These are phyloP conservation scores for Montipora efflorescens DNA, from an alignment of 64 coral and sea anemone species.

Conservation along the genomic window DNA sequence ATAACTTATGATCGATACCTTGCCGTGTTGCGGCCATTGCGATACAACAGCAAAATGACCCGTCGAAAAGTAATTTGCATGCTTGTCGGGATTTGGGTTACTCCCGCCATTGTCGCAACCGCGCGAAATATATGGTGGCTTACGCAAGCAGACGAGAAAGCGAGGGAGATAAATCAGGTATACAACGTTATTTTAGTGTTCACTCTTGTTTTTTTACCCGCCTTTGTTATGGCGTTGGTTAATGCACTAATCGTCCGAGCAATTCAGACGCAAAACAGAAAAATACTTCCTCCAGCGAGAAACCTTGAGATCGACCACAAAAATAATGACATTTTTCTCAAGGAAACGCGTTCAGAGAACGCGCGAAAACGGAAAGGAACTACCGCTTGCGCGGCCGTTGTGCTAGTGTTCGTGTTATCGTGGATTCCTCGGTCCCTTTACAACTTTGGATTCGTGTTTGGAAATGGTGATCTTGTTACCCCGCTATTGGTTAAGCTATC, in stretches of 20 bases:
- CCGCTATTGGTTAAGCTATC: conserved; percentile 64
- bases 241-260: conserved; percentile 12
- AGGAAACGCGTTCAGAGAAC: not conserved
- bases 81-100: not conserved
- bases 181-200: conserved; percentile 28
- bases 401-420: conserved; percentile 39
- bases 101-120: conserved; percentile 4
- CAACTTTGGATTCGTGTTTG: conserved; percentile 47
- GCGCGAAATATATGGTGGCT: conserved; percentile 44
- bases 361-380: conserved; percentile 32
- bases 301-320: not conserved
- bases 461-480: conserved; percentile 17
- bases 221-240: conserved; percentile 17
- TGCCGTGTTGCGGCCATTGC: conserved; percentile 38
- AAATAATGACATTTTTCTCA: not conserved
- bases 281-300: not conserved
- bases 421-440: conserved; percentile 51
- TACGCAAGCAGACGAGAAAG: not conserved
- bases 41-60: conserved; percentile 38
- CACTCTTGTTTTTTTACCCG: conserved; percentile 6
- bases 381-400: conserved; percentile 14
- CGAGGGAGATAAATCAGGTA: not conserved
- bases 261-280: conserved; percentile 4
- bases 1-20: conserved; percentile 64
- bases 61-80: not conserved